Conservation (phyloP, 2,113 vertebrate genomes). For the Thalassarche chlororhynchos region DNA sequence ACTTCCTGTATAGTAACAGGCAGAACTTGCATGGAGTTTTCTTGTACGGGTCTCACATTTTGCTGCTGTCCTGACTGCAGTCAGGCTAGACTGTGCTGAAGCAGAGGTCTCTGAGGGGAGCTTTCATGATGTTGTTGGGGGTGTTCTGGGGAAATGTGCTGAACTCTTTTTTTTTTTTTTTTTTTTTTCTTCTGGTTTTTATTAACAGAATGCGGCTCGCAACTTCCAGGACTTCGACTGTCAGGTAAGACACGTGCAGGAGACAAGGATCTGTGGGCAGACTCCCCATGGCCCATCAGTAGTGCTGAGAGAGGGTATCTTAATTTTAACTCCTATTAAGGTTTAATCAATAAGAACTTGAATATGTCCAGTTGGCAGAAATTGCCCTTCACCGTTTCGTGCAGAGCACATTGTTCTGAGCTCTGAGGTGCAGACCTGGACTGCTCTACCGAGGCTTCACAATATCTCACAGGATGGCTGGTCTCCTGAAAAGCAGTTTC, state of each 20-base stretch:
- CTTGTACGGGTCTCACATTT: not conserved
- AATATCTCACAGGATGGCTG: not conserved
- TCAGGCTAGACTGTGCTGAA: not conserved
- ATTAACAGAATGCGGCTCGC: slow-evolving; percentile 85
- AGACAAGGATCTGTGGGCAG: not conserved
- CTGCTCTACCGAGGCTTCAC: not conserved
- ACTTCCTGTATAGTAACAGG: not conserved
- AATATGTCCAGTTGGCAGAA: not conserved
- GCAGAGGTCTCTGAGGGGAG: not conserved
- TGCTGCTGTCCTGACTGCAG: not conserved
- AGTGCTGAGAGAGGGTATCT: not conserved
- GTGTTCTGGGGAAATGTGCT: not conserved
- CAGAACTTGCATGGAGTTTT: not conserved
- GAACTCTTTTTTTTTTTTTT: slow-evolving; percentile 44
- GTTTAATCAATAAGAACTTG: not conserved
- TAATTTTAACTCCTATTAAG: not conserved
- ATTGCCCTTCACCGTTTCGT: not conserved
- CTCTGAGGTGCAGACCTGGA: not conserved
- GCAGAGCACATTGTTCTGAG: not conserved
- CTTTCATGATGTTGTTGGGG: not conserved
- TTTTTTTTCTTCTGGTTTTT: slow-evolving; percentile 43
- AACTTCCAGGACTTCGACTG: slow-evolving; percentile 96
- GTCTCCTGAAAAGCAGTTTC: not conserved
- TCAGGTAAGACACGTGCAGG: slow-evolving; percentile 80
- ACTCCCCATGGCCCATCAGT: not conserved